Percentiles rank a stretch among this genome's conserved stretches.
These are phyloP conservation scores for Gallinago paraguaiae DNA, from an alignment of 2,113 vertebrate species.

Conservation along the genomic window DNA sequence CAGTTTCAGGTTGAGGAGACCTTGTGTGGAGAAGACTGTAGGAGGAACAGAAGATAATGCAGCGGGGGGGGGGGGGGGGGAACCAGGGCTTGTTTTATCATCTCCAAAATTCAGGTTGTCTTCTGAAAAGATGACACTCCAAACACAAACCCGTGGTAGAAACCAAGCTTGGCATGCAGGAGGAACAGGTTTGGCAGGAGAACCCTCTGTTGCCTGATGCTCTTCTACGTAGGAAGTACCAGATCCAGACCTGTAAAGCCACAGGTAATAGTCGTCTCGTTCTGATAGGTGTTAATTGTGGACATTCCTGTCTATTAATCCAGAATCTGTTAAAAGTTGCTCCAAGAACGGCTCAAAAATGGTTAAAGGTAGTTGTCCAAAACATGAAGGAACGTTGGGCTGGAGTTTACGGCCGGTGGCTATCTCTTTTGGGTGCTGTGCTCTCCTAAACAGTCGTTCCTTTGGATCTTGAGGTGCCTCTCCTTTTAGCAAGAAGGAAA, in stretches of 20 bases:
- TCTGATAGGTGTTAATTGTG: fast-evolving
- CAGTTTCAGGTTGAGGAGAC: neutral
- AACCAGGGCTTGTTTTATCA: neutral
- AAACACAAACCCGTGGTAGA: neutral
- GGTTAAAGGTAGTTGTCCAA: neutral
- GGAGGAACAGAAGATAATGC: neutral
- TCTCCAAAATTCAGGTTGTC: neutral
- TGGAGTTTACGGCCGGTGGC: neutral
- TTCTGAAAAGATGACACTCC: neutral
- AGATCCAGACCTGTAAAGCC: neutral
- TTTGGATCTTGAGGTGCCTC: neutral
- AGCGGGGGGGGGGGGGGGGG: neutral
- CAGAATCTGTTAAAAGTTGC: neutral
- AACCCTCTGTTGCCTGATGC: neutral
- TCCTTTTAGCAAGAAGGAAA: neutral
- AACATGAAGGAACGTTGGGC: fast-evolving
- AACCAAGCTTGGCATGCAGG: neutral
- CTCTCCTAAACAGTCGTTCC: neutral
- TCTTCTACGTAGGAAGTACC: neutral
- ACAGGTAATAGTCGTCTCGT: fast-evolving
- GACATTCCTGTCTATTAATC: fast-evolving
- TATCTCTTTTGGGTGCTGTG: neutral
- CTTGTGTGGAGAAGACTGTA: neutral
- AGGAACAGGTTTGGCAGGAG: neutral
- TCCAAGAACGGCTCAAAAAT: neutral